These are phyloP conservation scores for Otocyon megalotis DNA, from an alignment of 2,113 vertebrate genomes.

Conservation along the genomic window DNA sequence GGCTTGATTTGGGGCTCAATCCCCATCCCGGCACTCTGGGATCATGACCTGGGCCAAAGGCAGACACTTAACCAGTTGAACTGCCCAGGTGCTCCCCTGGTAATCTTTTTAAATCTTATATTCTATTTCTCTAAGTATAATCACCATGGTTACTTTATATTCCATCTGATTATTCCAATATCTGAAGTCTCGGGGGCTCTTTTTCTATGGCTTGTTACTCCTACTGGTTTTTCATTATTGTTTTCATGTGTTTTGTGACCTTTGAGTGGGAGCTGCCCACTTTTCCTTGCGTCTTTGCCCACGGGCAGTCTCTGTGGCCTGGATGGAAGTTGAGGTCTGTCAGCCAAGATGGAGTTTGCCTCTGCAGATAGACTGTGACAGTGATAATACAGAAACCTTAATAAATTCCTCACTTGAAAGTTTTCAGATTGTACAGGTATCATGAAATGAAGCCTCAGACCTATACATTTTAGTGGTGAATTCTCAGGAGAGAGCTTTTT, in stretches of 20 bases:
- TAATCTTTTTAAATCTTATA: not conserved
- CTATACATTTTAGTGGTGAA: not conserved
- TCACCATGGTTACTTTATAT: not conserved
- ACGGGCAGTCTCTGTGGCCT: not conserved
- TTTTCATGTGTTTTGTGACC: not conserved
- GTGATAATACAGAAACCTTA: not conserved
- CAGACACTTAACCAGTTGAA: no score
- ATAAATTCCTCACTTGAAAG: not conserved
- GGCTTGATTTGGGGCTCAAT: no score
- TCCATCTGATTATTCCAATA: not conserved
- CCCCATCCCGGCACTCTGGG: no score
- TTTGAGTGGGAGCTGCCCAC: not conserved
- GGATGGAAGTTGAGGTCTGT: not conserved
- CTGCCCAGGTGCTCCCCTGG: no score
- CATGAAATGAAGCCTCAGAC: not conserved
- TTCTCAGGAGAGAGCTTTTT: not conserved
- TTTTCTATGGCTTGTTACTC: not conserved
- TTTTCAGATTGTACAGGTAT: not conserved
- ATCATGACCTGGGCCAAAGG: no score
- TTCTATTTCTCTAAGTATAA: not conserved
- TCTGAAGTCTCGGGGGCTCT: not conserved
- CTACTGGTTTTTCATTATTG: not conserved
- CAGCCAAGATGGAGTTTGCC: not conserved
- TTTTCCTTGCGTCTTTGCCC: conserved; percentile 3
- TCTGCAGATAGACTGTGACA: not conserved